Percentiles rank a stretch among this genome's conserved stretches.
phyloP scores from a whole-genome alignment of 1,140 invertebrate species.

The Drosophila willistoni region DNA sequence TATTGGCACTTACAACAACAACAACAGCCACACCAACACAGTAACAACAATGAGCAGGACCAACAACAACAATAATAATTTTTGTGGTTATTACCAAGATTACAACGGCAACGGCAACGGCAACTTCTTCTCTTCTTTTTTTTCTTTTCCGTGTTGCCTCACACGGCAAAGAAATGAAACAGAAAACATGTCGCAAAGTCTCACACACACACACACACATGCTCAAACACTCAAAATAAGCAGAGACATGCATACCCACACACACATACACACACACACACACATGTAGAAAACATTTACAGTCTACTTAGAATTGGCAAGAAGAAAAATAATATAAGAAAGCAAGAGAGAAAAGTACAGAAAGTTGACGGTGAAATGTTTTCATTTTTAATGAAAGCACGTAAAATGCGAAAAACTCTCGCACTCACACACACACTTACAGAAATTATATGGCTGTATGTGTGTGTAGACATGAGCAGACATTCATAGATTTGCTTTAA shows the following conservation, averaged over 20 bases:
- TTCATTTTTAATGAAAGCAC: slow-evolving; percentile 82
- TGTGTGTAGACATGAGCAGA: slow-evolving; percentile 28
- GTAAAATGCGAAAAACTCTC: slow-evolving; percentile 78
- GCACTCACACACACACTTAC: slow-evolving; percentile 10
- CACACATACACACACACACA: slow-evolving; percentile 20
- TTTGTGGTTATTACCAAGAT: slow-evolving; percentile 81
- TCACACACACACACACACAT: slow-evolving; percentile 24
- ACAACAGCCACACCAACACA: slow-evolving; percentile 46
- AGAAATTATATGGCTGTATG: neutral
- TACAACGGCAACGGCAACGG: slow-evolving; percentile 67
- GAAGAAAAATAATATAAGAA: neutral
- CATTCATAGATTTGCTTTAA: slow-evolving; percentile 79
- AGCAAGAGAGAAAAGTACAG: slow-evolving; percentile 22
- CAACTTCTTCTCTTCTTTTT: slow-evolving; percentile 33
- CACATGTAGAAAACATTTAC: slow-evolving; percentile 65
- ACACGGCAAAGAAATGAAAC: slow-evolving; percentile 31
- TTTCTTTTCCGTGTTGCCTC: neutral
- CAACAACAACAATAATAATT: slow-evolving; percentile 73
- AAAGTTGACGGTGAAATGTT: slow-evolving; percentile 67
- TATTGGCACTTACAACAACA: slow-evolving; percentile 79
- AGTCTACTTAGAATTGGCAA: slow-evolving; percentile 70
- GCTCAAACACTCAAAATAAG: slow-evolving; percentile 23
- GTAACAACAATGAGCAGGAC: slow-evolving; percentile 25
- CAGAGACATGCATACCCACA: slow-evolving; percentile 13
- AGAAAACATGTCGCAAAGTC: slow-evolving; percentile 57